Conservation (phyloP, 2,113 vertebrate species). For the Upupa epops region DNA sequence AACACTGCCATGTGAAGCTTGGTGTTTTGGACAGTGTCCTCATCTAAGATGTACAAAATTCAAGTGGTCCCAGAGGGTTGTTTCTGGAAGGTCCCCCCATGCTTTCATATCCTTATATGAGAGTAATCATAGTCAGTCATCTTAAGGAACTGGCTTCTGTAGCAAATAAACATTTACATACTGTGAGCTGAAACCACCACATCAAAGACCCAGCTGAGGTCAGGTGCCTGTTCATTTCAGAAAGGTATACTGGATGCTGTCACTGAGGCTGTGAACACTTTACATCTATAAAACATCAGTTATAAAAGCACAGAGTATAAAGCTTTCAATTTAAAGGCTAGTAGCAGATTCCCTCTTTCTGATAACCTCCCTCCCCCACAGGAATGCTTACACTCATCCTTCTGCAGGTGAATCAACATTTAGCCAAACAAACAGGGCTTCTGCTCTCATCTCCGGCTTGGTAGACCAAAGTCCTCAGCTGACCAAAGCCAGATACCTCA, state of each 20-base stretch:
- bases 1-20: not conserved
- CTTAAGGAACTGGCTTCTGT: conserved; percentile 1
- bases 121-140: not conserved
- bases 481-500: not conserved
- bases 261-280: conserved; percentile 53
- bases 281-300: conserved; percentile 71
- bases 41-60: not conserved
- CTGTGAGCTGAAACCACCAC: conserved; percentile 43
- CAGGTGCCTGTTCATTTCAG: conserved; percentile 64
- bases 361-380: not conserved
- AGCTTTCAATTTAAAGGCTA: conserved; percentile 63
- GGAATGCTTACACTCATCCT: not conserved
- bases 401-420: not conserved
- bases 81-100: not conserved
- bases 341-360: conserved; percentile 11
- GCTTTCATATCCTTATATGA: not conserved
- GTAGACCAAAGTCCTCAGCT: not conserved
- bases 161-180: conserved; percentile 63
- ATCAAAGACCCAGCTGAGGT: conserved; percentile 62
- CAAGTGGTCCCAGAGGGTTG: not conserved
- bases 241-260: conserved; percentile 56
- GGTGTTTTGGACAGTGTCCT: not conserved
- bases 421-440: not conserved
- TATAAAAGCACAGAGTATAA: conserved; percentile 52
- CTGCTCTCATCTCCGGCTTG: not conserved